These are phyloP conservation scores for Pholis gunnellus DNA, from an alignment of 2,113 vertebrate species.

Conservation along the genomic window DNA sequence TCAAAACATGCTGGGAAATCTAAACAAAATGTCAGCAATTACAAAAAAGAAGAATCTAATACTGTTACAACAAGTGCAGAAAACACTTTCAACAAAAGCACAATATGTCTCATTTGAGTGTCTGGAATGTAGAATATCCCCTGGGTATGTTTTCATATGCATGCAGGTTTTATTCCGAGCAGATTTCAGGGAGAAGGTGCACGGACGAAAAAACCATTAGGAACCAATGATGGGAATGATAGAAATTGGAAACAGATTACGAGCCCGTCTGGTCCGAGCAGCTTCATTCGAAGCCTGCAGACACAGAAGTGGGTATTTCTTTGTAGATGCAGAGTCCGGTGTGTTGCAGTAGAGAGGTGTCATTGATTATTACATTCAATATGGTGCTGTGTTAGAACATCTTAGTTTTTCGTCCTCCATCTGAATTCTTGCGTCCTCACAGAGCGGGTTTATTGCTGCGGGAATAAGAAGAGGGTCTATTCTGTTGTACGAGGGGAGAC, in stretches of 20 bases:
- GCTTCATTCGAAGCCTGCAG: slow-evolving; percentile 32
- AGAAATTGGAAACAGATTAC: slow-evolving; percentile 74
- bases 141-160: slow-evolving; percentile 68
- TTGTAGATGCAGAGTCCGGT: slow-evolving; percentile 5
- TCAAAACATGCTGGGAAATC: slow-evolving; percentile 57
- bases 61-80: slow-evolving; percentile 39
- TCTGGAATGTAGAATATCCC: slow-evolving; percentile 64
- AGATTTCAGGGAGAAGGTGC: slow-evolving; percentile 56
- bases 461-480: slow-evolving; percentile 33
- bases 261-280: slow-evolving; percentile 28
- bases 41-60: slow-evolving; percentile 23
- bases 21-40: slow-evolving; percentile 66
- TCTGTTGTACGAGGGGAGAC: slow-evolving; percentile 27
- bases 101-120: slow-evolving; percentile 63
- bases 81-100: slow-evolving; percentile 60
- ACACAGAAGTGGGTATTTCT: slow-evolving; percentile 45
- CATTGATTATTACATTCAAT: slow-evolving; percentile 46
- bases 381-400: slow-evolving; percentile 27
- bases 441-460: slow-evolving; percentile 28
- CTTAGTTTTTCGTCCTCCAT: slow-evolving; percentile 14
- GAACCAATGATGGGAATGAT: slow-evolving; percentile 56
- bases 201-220: slow-evolving; percentile 49
- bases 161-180: slow-evolving; percentile 63
- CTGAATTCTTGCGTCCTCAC: slow-evolving; percentile 2
- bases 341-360: slow-evolving; percentile 27